Evolutionary conservation across 2,797 vertebrate genomes (phyloP), one percentile per base, ranked within the genome.

Genomic region (Pogonophryne albipinna): DNA sequence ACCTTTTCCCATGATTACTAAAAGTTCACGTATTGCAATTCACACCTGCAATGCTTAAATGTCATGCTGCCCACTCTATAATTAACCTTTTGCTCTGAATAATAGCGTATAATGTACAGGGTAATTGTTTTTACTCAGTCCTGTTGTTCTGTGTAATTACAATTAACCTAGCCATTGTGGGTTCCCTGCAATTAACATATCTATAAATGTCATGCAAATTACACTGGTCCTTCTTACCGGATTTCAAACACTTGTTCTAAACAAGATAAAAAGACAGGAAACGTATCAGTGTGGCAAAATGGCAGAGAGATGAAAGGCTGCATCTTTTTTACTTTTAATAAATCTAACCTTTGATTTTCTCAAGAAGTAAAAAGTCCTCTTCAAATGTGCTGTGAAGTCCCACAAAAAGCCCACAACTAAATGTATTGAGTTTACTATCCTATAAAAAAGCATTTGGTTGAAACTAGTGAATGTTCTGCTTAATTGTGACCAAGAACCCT

Each of bases 11-110:
- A 2, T 65, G 42, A 79, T 74, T 79, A 64, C 58, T 73, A 10
- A 49, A 76, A 61, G 66, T 71, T 79, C 61, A 72, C 46, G 16
- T 67, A 19, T 46, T 71, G 31, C 14, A 59, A 20, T 79, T 77
- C 27, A 66, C 59, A 74, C 51, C 50, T 61, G n/a, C 6, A 61
- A 31, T 49, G 4, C 8, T 76, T 64, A 62, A 76, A 84, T 75
- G 69, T 70, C 70, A 69, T 45, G 42, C 49, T 69, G 44, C n/a
- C 20, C 34, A 38, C 34, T 38, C 14, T 17, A 59, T 63, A 50
- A 23, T 16, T 78, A 27, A 65, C 52, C 50, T 61, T 85, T 67
- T 64, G 51, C 31, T 47, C 49, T 41, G 12, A 5, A 71, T 46
- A n/a, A 31, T 38, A 38, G 7, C 2, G 23, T 46, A 49, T 59